These are phyloP conservation scores for Exocentrus adspersus DNA, from an alignment of 2,888 invertebrate species.

Conservation along the genomic window DNA sequence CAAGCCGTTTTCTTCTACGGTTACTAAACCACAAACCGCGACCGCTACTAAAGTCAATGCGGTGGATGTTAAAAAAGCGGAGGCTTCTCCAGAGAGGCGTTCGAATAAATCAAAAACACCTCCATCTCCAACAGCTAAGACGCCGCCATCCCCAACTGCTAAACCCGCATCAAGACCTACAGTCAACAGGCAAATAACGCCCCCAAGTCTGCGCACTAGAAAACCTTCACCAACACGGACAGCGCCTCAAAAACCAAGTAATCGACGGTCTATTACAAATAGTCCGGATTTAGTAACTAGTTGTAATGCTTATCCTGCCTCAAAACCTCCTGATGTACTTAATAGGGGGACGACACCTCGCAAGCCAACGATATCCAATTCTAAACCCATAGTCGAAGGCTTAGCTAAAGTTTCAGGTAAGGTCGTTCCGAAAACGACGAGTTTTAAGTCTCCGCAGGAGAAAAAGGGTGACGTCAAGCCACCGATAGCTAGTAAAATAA, in stretches of 20 bases:
- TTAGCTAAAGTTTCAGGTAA: conserved; percentile 64
- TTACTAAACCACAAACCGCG: conserved; percentile 50
- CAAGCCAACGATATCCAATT: conserved; percentile 52
- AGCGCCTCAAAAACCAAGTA: conserved; percentile 49
- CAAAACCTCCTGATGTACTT: conserved; percentile 73
- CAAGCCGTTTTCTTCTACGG: conserved; percentile 48
- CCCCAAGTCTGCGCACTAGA: conserved; percentile 65
- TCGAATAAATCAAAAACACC: conserved; percentile 38
- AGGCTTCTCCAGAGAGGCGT: conserved; percentile 40
- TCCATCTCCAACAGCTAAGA: conserved; percentile 41
- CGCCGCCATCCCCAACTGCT: conserved; percentile 44
- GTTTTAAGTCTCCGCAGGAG: conserved; percentile 58
- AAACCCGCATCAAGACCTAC: conserved; percentile 37
- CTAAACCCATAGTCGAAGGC: conserved; percentile 55
- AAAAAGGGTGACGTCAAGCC: conserved; percentile 60
- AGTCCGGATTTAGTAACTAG: conserved; percentile 80
- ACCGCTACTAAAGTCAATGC: conserved; percentile 41
- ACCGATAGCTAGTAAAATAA: conserved; percentile 40
- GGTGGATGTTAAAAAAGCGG: conserved; percentile 37
- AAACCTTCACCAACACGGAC: conserved; percentile 57
- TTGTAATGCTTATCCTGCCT: conserved; percentile 67
- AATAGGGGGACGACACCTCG: conserved; percentile 61
- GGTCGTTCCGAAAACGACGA: conserved; percentile 61
- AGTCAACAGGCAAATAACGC: conserved; percentile 57
- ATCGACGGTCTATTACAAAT: conserved; percentile 62